A percentile compares a stretch with the other conserved stretches of the same genome.
phyloP scores from a whole-genome alignment of 2,888 invertebrate species.

The Agrilus mali region DNA sequence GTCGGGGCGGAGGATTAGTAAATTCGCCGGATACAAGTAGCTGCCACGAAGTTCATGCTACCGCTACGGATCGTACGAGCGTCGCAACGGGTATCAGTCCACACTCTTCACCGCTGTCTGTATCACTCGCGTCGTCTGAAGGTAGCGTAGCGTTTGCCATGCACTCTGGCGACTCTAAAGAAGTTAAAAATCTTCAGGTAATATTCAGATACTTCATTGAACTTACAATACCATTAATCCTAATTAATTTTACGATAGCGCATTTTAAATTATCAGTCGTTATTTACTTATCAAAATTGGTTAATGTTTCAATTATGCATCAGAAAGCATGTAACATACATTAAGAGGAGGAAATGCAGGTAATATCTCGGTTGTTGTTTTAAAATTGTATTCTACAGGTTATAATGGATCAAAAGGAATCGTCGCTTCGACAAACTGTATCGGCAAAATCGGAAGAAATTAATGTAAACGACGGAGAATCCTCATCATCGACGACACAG shows the following conservation, averaged over 20 bases:
- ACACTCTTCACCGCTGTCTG: conserved; percentile 48
- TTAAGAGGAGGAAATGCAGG: too few relatives aligned
- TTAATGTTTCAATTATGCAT: too few relatives aligned
- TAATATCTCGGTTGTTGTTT: background rate
- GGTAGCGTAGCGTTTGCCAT: conserved; percentile 31
- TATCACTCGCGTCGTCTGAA: conserved; percentile 49
- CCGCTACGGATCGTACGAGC: conserved; percentile 33
- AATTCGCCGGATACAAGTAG: conserved; percentile 35
- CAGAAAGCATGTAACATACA: too few relatives aligned
- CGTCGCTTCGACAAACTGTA: background rate
- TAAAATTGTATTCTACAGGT: conserved; percentile 10
- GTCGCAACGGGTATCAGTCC: conserved; percentile 25
- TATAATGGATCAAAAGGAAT: conserved; percentile 17
- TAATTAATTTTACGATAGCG: too few relatives aligned
- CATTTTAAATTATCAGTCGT: too few relatives aligned
- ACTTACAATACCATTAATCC: too few relatives aligned
- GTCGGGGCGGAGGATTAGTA: conserved; percentile 16
- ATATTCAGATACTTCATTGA: background rate
- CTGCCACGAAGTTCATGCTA: conserved; percentile 39
- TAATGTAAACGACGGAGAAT: conserved; percentile 7
- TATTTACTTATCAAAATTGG: too few relatives aligned
- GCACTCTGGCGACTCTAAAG: conserved; percentile 35
- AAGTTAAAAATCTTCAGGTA: conserved; percentile 49
- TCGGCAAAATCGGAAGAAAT: conserved; percentile 3
- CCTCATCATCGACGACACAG: conserved; percentile 10